These are phyloP conservation scores for Dromococcyx pavoninus DNA, from an alignment of 2,797 vertebrate genomes.

Conservation along the genomic window DNA sequence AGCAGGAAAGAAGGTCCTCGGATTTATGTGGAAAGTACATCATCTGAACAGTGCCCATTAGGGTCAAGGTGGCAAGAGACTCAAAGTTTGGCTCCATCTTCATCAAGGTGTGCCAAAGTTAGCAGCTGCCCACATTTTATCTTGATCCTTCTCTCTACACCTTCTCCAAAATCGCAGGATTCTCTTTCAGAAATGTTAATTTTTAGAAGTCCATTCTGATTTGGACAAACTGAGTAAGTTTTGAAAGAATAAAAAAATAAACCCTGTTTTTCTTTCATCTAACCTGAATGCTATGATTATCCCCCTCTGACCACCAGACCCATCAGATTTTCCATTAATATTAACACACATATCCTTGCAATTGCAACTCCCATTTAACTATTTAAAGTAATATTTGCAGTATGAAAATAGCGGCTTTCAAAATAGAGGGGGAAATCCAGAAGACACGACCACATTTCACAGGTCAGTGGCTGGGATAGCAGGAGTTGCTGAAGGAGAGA, in stretches of 20 bases:
- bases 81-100: not conserved
- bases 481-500: slow-evolving; percentile 50
- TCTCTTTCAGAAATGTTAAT: not conserved
- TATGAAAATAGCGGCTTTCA: slow-evolving; percentile 50
- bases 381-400: not conserved
- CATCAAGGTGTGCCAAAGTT: not conserved
- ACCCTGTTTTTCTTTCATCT: not conserved
- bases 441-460: slow-evolving; percentile 45
- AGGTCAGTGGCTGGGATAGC: slow-evolving; percentile 56
- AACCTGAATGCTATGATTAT: not conserved
- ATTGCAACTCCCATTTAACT: slow-evolving; percentile 19
- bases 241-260: not conserved
- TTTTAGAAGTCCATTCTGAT: not conserved
- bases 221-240: not conserved
- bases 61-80: not conserved
- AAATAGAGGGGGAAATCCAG: slow-evolving; percentile 42
- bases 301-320: not conserved
- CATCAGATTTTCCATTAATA: not conserved
- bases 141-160: not conserved
- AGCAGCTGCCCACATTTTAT: not conserved
- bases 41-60: not conserved
- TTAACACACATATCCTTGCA: slow-evolving; percentile 10
- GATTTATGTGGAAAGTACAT: not conserved
- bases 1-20: not conserved
- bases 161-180: not conserved